Conservation (phyloP, 1,140 invertebrate species). For the Aphelenchoides besseyi region DNA sequence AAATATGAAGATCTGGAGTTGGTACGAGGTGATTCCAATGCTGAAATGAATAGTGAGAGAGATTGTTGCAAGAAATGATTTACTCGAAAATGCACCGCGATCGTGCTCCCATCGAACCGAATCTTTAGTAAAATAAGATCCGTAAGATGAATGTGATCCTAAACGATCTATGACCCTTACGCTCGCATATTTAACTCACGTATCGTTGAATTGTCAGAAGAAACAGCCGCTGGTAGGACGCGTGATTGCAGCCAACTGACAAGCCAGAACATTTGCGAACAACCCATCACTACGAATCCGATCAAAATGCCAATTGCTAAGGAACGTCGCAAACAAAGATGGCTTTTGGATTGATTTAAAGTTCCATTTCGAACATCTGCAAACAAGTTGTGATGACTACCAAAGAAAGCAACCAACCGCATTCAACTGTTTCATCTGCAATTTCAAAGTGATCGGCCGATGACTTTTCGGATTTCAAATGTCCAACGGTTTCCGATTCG, state of each 20-base stretch:
- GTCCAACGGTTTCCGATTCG: constrained; percentile 14
- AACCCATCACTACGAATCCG: constrained; percentile 5
- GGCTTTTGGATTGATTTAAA: constrained; percentile 6
- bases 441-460: neutral
- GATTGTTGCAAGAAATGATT: neutral
- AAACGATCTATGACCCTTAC: constrained; percentile 2
- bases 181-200: neutral
- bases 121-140: constrained; percentile 16
- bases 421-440: constrained; percentile 9
- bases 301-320: constrained; percentile 27
- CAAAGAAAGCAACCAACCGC: constrained; percentile 3
- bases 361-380: neutral
- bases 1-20: neutral
- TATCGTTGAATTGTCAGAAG: constrained; percentile 1
- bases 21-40: neutral
- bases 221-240: neutral
- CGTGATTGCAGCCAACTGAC: constrained; percentile 21
- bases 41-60: neutral
- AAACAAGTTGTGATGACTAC: neutral
- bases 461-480: constrained; percentile 21
- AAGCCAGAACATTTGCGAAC: constrained; percentile 20
- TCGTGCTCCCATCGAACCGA: constrained; percentile 16
- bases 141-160: constrained; percentile 14
- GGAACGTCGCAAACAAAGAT: constrained; percentile 21
- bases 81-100: constrained; percentile 17